phyloP scores from a whole-genome alignment of 2,797 vertebrate genomes.

The Alca torda region DNA sequence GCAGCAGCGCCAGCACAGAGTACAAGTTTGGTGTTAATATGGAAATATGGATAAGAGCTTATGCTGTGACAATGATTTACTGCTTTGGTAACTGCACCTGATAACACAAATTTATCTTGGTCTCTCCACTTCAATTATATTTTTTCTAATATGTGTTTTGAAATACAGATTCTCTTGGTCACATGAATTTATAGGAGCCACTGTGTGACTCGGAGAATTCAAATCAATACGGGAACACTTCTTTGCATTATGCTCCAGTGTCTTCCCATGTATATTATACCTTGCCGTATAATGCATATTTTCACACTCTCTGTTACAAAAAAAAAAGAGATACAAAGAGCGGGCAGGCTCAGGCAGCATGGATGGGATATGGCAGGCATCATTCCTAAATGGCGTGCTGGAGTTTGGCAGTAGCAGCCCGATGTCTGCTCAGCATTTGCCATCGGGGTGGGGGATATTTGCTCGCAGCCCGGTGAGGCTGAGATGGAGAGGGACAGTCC shows the following conservation, averaged over 20 bases:
- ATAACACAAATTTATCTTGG: constrained; percentile 69
- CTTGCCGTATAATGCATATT: background rate
- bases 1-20: background rate
- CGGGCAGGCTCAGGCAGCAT: background rate
- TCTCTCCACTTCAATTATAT: constrained; percentile 65
- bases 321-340: background rate
- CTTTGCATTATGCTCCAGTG: background rate
- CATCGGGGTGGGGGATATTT: background rate
- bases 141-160: constrained; percentile 68
- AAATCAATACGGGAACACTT: background rate
- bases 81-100: constrained; percentile 67
- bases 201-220: constrained; percentile 19
- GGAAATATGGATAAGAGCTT: constrained; percentile 67
- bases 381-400: background rate
- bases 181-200: constrained; percentile 16
- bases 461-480: fast-evolving
- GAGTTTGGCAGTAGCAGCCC: background rate
- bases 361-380: background rate
- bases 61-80: constrained; percentile 66
- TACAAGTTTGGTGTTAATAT: constrained; percentile 51
- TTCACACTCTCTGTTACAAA: background rate
- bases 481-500: background rate
- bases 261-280: background rate
- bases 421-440: background rate
- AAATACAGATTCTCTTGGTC: constrained; percentile 52